Base-by-base conservation (phyloP, 2,113 vertebrate species). In the Campylomormyrus tamandua region DNA sequence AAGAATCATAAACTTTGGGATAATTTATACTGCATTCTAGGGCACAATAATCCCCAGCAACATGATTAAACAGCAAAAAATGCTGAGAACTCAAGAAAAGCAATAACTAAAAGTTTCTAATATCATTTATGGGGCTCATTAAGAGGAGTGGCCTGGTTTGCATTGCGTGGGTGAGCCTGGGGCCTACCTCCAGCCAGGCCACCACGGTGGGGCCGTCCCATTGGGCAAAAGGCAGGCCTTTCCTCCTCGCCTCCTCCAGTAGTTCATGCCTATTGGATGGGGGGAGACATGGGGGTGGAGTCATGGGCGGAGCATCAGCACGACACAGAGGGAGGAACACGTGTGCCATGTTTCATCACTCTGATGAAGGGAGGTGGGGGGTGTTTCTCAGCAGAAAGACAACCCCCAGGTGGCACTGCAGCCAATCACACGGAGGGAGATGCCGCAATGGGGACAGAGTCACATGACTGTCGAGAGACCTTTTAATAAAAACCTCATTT, bases 141-240 rank as follows among this genome's bases (percentile, higher is more conserved):
- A 31, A 13, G 48, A 84, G 21, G 8, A 86, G 46, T 24, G 5
- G 83, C n/a, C 83, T 86, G 83, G 45, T 13, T 87, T 31, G 3
- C 4, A 58, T 19, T 49, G 24, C 0, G 8, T 49, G 42, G 45
- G 21, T 46, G 8, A 45, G 9, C 10, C 42, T 46, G 21, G 9
- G 83, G 83, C 46, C 95, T 94, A 99, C 98, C 97, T 99, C 98
- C 91, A 99, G 95, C 98, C 98, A 99, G 3, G 98, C 97, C 0
- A 99, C 98, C 0, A 99, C 98, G 0, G 98, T 99, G 17, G 98
- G 98, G 2, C 98, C 98, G 87, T 99, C 98, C 98, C 98, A 99
- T 86, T 99, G 98, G 3, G 98, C 98, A 90, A 99, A 99, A 91
- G 98, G 98, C 92, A 99, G 96, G 52, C 98, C 98, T 95, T 99